phyloP scores from a whole-genome alignment of 92 coral and sea anemone genomes.

The Porites cylindrica region DNA sequence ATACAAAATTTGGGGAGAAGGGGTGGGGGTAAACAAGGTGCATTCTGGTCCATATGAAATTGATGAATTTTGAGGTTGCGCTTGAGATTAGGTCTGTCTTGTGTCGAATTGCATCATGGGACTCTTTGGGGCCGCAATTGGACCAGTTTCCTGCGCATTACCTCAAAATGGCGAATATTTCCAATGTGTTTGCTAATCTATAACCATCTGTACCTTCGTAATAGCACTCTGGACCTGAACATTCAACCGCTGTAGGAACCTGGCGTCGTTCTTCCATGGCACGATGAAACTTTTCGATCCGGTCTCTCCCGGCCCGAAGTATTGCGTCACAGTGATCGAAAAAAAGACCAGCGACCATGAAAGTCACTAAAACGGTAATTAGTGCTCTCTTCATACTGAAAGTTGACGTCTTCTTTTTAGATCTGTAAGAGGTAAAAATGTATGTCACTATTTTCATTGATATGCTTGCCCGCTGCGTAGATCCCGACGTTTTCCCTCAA shows the following conservation, averaged over 20 bases:
- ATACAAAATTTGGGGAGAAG: no score
- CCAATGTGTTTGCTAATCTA: not conserved
- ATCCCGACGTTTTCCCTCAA: no score
- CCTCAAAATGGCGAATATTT: no score
- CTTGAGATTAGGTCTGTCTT: no score
- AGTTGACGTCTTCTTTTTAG: not conserved
- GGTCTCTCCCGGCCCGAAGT: constrained; percentile 41
- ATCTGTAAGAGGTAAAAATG: not conserved
- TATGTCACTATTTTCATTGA: not conserved
- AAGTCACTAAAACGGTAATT: constrained; percentile 37
- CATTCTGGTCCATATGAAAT: no score
- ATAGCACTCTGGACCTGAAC: not conserved
- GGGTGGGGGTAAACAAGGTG: no score
- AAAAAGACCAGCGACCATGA: constrained; percentile 31
- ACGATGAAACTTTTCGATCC: constrained; percentile 16
- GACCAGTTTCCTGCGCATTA: no score
- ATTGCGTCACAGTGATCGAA: constrained; percentile 19
- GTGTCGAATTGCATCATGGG: no score
- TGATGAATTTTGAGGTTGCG: no score
- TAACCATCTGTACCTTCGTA: not conserved
- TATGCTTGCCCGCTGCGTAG: no score
- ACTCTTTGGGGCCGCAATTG: no score
- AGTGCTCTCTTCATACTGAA: constrained; percentile 39
- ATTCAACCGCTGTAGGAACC: not conserved
- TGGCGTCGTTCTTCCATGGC: constrained; percentile 5